A percentile compares a stretch with the other conserved stretches of the same genome.
Conservation (phyloP, 2,113 vertebrate genomes). For the Paradoxurus hermaphroditus region DNA sequence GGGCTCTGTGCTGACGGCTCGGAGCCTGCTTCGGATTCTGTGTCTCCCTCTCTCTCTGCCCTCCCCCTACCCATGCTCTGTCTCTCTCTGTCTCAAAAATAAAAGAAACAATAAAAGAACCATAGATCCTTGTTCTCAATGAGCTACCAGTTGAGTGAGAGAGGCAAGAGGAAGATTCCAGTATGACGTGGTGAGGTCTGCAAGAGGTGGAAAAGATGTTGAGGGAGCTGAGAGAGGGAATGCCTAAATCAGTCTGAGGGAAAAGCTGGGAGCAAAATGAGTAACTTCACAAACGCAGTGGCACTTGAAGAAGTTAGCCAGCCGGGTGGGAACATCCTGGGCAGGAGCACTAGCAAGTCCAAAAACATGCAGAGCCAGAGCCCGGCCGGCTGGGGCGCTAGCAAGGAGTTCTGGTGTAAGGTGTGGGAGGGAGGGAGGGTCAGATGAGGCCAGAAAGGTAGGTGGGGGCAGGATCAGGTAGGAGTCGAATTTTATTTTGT, state of each 20-base stretch:
- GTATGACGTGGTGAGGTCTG: neutral
- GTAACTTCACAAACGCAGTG: neutral
- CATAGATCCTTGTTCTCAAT: neutral
- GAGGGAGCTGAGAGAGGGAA: neutral
- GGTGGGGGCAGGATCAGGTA: neutral
- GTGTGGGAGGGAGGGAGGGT: neutral
- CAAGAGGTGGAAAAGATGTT: neutral
- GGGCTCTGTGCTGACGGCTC: too few relatives aligned
- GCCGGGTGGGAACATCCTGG: neutral
- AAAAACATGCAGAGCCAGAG: neutral
- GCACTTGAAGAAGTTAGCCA: neutral
- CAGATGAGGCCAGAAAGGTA: neutral
- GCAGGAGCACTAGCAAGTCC: neutral
- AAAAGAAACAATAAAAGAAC: too few relatives aligned
- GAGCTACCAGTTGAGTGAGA: neutral
- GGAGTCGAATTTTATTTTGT: neutral
- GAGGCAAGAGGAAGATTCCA: neutral
- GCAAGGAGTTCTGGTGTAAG: neutral
- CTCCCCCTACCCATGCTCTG: too few relatives aligned
- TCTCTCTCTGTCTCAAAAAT: too few relatives aligned
- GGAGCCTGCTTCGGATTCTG: too few relatives aligned
- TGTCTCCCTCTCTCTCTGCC: too few relatives aligned
- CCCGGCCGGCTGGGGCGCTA: neutral
- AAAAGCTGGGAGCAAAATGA: neutral
- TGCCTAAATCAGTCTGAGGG: neutral